Base-by-base conservation (phyloP, 2,888 invertebrate genomes). In the Polia nebulosa region DNA sequence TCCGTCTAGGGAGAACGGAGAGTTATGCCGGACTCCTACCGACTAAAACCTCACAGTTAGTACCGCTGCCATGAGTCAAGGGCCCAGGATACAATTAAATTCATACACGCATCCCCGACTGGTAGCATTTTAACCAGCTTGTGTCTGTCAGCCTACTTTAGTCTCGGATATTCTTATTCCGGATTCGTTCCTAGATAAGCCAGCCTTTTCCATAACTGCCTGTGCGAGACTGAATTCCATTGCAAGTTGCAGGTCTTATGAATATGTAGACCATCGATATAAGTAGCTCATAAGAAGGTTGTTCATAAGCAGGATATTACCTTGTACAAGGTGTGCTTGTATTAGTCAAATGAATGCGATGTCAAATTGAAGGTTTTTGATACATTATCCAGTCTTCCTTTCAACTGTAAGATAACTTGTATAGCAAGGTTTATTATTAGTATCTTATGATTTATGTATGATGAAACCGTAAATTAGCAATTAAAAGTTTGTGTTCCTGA, bases 231-330 rank as follows among this genome's bases (percentile, higher is more conserved):
- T 49, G 9, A 49, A 47, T 41, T 41, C 17, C 11, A 44, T 13
- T 52, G 15, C 15, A 72, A 47, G 27, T 57, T 29, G 25, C 41
- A 41, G 34, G 34, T 32, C 11, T 32, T 20, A 22, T n/a, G 68
- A 49, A 36, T 29, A 44, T 41, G 17, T 29, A 36, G 34, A 39
- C 53, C 25, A 22, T n/a, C 1, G 1, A 53, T 39, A 41, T 56
- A 71, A 20, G n/a, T 6, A n/a, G n/a, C 27, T 41, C 15, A 56
- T 57, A 41, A 39, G 25, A 59, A 78, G 55, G 67, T 58, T n/a
- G 25, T 56, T 52, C 15, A 27, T 51, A 49, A 36, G 20, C 73
- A 74, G 78, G 74, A 73, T 78, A 22, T 73, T 78, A 59, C 79
- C 74, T 74, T 58, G 74, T 47, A 7, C 39, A 15, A n/a, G 17